Evolutionary conservation across 2,113 vertebrate genomes (phyloP).

Genomic region (Procapra przewalskii): DNA sequence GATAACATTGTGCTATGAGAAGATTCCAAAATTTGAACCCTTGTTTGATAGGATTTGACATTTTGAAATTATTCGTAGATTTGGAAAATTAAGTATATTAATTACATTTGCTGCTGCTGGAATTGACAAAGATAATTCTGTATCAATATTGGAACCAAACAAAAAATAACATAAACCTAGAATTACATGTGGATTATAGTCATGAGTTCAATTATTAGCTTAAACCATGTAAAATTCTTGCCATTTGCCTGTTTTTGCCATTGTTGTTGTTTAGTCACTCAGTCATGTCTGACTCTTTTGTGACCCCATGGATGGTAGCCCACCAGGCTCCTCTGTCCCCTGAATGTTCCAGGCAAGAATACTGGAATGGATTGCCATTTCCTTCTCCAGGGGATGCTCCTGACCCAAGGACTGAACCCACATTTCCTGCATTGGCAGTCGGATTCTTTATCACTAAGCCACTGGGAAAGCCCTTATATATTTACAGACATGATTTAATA

Average conservation of each 20-base stretch:
- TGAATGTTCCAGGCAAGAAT: background rate
- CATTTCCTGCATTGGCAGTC: background rate
- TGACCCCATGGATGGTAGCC: background rate
- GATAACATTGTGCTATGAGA: accelerated
- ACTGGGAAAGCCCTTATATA: background rate
- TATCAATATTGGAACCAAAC: background rate
- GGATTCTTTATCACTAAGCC: background rate
- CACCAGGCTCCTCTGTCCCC: background rate
- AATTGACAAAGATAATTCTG: background rate
- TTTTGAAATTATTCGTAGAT: background rate
- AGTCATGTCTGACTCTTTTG: background rate
- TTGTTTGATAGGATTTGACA: background rate
- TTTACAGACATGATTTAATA: background rate
- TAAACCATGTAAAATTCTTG: background rate
- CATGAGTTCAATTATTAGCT: background rate
- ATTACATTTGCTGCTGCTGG: background rate
- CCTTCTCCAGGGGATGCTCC: background rate
- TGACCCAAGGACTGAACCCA: background rate
- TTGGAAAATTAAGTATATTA: background rate
- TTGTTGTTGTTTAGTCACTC: background rate
- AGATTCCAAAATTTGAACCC: background rate
- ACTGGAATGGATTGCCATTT: background rate
- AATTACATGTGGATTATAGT: background rate
- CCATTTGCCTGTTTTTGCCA: background rate
- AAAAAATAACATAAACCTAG: too few species aligned